phyloP scores from a whole-genome alignment of 2,797 vertebrate species.

The Monodelphis domestica region DNA sequence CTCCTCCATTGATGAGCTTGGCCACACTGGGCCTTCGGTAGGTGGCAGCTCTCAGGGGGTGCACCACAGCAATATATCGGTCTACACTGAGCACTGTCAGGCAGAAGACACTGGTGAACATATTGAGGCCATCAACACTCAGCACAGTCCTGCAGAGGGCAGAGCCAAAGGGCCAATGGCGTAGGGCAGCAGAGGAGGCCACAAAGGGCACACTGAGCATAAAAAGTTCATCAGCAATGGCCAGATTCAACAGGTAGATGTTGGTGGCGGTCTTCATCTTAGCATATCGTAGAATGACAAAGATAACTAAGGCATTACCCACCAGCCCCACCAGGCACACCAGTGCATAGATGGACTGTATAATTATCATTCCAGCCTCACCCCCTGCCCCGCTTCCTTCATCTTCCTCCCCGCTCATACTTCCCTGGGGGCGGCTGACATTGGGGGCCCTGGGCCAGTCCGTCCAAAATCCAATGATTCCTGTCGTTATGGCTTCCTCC shows the following conservation, averaged over 20 bases:
- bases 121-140: slow-evolving; percentile 79
- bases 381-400: slow-evolving; percentile 40
- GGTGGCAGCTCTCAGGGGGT: slow-evolving; percentile 72
- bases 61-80: slow-evolving; percentile 77
- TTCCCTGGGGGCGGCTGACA: neutral
- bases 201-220: slow-evolving; percentile 79
- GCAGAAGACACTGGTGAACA: slow-evolving; percentile 82
- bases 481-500: neutral
- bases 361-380: slow-evolving; percentile 63
- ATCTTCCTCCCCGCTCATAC: neutral
- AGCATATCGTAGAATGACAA: slow-evolving; percentile 76
- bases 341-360: slow-evolving; percentile 75
- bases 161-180: slow-evolving; percentile 78
- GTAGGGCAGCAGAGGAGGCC: slow-evolving; percentile 68
- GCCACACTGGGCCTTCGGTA: slow-evolving; percentile 74
- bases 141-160: slow-evolving; percentile 77
- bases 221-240: slow-evolving; percentile 74
- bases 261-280: slow-evolving; percentile 81
- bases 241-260: slow-evolving; percentile 78
- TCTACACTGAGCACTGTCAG: slow-evolving; percentile 78
- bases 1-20: slow-evolving; percentile 74
- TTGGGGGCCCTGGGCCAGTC: slow-evolving; percentile 57
- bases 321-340: slow-evolving; percentile 76
- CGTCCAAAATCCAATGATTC: slow-evolving; percentile 55
- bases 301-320: slow-evolving; percentile 79